Base-by-base conservation (phyloP, 2,113 vertebrate species). In the Axis porcinus region DNA sequence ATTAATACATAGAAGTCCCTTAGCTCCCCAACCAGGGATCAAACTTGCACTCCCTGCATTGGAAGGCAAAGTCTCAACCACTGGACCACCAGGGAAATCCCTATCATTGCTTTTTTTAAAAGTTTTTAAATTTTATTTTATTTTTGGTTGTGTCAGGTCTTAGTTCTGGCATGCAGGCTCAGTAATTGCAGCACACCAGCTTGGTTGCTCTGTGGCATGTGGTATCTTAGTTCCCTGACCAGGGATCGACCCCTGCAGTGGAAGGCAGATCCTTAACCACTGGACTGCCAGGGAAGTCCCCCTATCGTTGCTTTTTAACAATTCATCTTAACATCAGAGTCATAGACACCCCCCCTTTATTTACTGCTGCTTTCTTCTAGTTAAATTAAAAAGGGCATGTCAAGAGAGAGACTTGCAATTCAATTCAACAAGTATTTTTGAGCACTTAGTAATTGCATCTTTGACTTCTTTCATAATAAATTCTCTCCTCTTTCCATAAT, bases 361-460 rank as follows among this genome's bases (percentile, higher is more conserved):
- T 47, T 89, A 45, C 5, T 78, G 84, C 14, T 88, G 36, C 89
- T 97, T 81, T 97, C 58, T 91, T 85, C 50, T 97, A 33, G 40
- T 28, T 85, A 97, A 67, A 36, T 67, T 67, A 11, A 67, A 78
- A 91, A 54, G 47, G 33, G 12, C 30, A 82, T 76, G 47, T 86
- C 17, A 76, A 82, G 21, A 62, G 15, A 88, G 27, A 95, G 16
- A 86, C 11, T 21, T 50, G 3, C 33, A 70, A 40, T 86, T 95
- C 82, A 93, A 88, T 54, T 82, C 85, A 89, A 91, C 47, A 86
- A 82, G 70, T 50, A 92, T 79, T 96, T 94, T 45, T 50, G 64
- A 86, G 40, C 52, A 81, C 12, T 82, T 94, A 36, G 6, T 45
- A 62, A 91, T 76, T 55, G 28, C 21, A 52, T 81, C 43, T 86